These are phyloP conservation scores for Caenorhabditis tropicalis DNA, from an alignment of 1,140 invertebrate genomes.

Conservation along the genomic window DNA sequence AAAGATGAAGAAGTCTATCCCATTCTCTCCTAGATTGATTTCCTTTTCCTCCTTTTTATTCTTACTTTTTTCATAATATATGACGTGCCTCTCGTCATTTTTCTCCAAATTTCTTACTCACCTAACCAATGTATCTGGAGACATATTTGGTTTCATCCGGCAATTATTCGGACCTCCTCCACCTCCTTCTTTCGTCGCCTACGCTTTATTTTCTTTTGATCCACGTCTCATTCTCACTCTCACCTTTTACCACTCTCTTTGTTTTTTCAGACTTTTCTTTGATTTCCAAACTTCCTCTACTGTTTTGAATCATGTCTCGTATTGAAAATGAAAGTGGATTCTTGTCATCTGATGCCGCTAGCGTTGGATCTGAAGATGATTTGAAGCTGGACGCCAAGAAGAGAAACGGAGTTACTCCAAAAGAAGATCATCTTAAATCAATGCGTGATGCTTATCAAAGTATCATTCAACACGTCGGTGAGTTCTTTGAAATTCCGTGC, in stretches of 20 bases:
- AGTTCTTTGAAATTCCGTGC: background rate
- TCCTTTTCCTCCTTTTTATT: background rate
- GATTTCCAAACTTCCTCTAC: background rate
- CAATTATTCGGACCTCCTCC: conserved; percentile 17
- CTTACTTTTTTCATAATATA: conserved; percentile 7
- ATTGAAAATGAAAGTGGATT: conserved; percentile 22
- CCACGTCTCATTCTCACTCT: background rate
- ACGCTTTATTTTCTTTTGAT: background rate
- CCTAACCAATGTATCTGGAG: too few species aligned
- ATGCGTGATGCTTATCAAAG: conserved; percentile 21
- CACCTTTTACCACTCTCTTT: background rate
- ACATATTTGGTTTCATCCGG: conserved; percentile 43
- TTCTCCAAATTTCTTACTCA: background rate
- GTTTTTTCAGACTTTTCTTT: background rate
- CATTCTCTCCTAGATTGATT: conserved; percentile 14
- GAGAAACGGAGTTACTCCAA: background rate
- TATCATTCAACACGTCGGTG: conserved; percentile 31
- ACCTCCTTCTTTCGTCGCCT: background rate
- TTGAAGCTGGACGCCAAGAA: background rate
- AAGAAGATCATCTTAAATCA: conserved; percentile 36
- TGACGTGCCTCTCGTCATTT: conserved; percentile 5
- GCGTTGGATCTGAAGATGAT: conserved; percentile 33
- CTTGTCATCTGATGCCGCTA: conserved; percentile 36
- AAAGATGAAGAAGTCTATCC: conserved; percentile 35
- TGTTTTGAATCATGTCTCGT: background rate